Evolutionary conservation across 2,888 invertebrate species (phyloP), one percentile per base, ranked within the genome.

Genomic region (Lumbricus terrestris): DNA sequence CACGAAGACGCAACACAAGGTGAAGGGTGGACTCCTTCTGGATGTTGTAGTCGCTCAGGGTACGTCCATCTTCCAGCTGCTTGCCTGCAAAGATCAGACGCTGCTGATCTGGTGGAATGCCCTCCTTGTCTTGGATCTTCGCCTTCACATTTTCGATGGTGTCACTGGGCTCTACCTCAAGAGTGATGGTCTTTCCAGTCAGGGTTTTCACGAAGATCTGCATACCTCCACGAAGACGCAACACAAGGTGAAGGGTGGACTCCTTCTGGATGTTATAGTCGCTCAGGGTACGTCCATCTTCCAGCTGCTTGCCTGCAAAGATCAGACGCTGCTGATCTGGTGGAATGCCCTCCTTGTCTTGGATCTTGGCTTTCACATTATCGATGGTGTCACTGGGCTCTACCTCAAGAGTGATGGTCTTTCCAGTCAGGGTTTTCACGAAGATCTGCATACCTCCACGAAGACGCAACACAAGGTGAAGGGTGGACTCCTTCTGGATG

Each of bases 11-110:
- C 92, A 99, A 96, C 92, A 98, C 98, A 96, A 96, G 93, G 95
- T 98, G 98, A 92, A 98, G 96, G 18, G 98, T 98, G 0, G 98
- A 98, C 95, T 98, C 98, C 95, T 98, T 98, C 95, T 98, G 98
- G 94, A 98, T 98, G 95, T 98, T 98, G 95, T 98, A 98, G 95
- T 98, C 98, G 0, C 97, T 97, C 54, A 98, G 96, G 3, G 98
- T 98, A 90, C 98, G 96, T 6, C 98, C 98, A 96, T 98, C 98
- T 96, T 98, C 98, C 94, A 98, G 95, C 95, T 98, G 98, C 95
- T 98, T 98, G 90, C 98, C 98, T 93, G 98, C 98, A 95, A 98
- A 98, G 95, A 95, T 95, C 93, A 95, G 92, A 91, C 95, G 93
- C 93, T 95, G 95, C 92, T 95, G 94, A 91, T 95, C 94, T 91